phyloP scores from a whole-genome alignment of 2,113 vertebrate genomes.

The Neomonachus schauinslandi region DNA sequence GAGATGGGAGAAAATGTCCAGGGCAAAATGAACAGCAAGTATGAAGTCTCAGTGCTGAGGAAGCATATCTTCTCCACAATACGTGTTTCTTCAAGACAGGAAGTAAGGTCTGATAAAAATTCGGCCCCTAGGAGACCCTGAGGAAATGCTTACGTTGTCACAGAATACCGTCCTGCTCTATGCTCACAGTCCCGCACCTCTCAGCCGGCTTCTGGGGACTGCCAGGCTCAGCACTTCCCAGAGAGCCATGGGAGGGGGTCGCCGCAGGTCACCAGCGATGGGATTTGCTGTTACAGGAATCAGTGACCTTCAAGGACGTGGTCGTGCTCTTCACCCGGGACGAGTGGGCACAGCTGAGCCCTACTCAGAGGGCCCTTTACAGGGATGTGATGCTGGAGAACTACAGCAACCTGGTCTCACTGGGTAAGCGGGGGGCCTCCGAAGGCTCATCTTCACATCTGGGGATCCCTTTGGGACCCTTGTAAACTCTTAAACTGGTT shows the following conservation, averaged over 20 bases:
- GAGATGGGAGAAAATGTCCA: background rate
- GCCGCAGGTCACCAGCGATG: background rate
- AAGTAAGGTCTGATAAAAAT: background rate
- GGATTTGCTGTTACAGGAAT: conserved; percentile 64
- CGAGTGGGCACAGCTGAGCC: conserved; percentile 68
- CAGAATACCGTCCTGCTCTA: background rate
- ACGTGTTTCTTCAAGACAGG: background rate
- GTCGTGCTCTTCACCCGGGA: conserved; percentile 74
- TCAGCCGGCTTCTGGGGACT: background rate
- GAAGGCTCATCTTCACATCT: background rate
- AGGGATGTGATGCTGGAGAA: conserved; percentile 75
- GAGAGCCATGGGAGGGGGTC: background rate
- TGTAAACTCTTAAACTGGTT: background rate
- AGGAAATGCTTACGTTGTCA: background rate
- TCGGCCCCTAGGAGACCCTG: background rate
- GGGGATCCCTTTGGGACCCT: background rate
- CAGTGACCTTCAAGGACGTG: conserved; percentile 74
- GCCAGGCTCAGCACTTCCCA: background rate
- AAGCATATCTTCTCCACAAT: background rate
- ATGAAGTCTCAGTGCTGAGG: background rate
- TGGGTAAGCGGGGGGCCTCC: conserved; percentile 46
- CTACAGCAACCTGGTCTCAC: conserved; percentile 61
- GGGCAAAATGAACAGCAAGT: background rate
- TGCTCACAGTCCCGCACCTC: too few relatives aligned
- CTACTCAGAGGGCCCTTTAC: conserved; percentile 65